Conservation (phyloP, 2,113 vertebrate species). For the Tricholaema leucomelas region DNA sequence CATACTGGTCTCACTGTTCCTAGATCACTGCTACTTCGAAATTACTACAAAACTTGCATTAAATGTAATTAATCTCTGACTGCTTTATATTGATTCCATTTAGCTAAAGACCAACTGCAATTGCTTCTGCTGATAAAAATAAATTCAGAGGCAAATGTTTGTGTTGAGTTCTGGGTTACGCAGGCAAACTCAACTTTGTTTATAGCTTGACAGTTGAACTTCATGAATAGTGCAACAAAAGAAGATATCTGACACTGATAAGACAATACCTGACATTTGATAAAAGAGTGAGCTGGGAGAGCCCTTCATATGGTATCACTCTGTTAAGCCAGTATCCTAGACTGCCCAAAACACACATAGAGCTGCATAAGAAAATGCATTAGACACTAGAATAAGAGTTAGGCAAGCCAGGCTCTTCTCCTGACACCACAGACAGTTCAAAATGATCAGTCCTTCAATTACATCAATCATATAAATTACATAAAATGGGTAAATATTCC, state of each 20-base stretch:
- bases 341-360: neutral
- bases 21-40: neutral
- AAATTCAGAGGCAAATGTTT: neutral
- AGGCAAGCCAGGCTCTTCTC: neutral
- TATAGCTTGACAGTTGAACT: neutral
- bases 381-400: neutral
- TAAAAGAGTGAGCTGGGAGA: neutral
- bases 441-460: neutral
- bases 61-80: neutral
- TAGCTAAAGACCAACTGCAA: conserved; percentile 1
- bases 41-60: neutral
- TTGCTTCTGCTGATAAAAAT: neutral
- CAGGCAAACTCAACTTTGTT: neutral
- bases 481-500: neutral
- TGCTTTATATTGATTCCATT: neutral
- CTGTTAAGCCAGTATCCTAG: neutral
- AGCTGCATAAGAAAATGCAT: neutral
- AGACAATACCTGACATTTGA: neutral
- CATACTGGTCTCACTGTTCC: neutral
- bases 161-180: neutral
- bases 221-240: neutral
- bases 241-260: neutral
- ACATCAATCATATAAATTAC: neutral
- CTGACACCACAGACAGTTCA: neutral
- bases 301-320: neutral